A percentile compares a stretch with the other conserved stretches of the same genome.
Conservation (phyloP, 2,113 vertebrate genomes). For the Cololabis saira region DNA sequence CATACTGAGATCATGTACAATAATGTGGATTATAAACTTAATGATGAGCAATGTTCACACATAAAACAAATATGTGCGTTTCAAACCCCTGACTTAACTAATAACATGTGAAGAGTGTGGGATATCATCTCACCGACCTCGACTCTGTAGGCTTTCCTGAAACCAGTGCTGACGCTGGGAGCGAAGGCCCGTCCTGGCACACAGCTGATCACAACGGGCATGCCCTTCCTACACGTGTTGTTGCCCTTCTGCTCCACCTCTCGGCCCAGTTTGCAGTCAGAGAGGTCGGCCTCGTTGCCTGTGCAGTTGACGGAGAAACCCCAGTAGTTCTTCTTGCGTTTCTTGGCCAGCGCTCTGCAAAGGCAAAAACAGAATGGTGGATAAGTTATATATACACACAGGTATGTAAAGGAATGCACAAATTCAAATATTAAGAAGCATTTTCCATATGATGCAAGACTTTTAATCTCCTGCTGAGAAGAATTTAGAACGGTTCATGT, state of each 20-base stretch:
- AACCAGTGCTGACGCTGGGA: conserved; percentile 84
- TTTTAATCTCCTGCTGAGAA: conserved; percentile 2
- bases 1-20: no score
- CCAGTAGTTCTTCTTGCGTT: conserved; percentile 92
- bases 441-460: not conserved
- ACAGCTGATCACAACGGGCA: conserved; percentile 93
- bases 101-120: not conserved
- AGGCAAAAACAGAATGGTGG: not conserved
- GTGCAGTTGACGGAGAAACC: conserved; percentile 89
- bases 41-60: no score
- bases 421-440: conserved; percentile 7
- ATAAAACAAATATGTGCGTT: no score
- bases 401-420: not conserved
- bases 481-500: conserved; percentile 23
- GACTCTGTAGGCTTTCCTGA: conserved; percentile 91
- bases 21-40: no score
- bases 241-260: conserved; percentile 74
- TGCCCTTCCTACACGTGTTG: conserved; percentile 82
- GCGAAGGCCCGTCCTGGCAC: conserved; percentile 90
- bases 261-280: conserved; percentile 86
- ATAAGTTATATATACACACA: not conserved
- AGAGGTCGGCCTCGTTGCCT: conserved; percentile 88
- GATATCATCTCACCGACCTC: conserved; percentile 81
- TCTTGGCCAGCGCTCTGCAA: conserved; percentile 85
- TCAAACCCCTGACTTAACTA: no score